These are phyloP conservation scores for Antechinus stuartii DNA, from an alignment of 2,113 vertebrate genomes.

Conservation along the genomic window DNA sequence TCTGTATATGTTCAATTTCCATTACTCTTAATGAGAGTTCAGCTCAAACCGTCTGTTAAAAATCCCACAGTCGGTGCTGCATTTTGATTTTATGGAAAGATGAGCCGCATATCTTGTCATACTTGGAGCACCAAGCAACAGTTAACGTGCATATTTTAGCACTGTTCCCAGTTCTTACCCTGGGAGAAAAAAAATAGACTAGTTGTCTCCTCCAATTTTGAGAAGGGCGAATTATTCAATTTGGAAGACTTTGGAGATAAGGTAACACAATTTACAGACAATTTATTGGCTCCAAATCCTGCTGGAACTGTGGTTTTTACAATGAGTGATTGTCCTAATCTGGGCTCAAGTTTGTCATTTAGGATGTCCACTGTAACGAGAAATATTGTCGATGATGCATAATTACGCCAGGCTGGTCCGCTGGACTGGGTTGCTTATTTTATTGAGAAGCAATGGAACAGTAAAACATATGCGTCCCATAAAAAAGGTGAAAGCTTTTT, in stretches of 20 bases:
- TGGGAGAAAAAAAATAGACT: conserved; percentile 53
- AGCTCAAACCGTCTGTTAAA: conserved; percentile 57
- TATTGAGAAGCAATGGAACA: background rate
- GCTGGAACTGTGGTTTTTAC: conserved; percentile 67
- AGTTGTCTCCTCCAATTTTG: conserved; percentile 71
- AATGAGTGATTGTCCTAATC: conserved; percentile 68
- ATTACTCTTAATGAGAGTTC: conserved; percentile 74
- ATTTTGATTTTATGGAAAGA: conserved; percentile 70
- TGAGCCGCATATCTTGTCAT: conserved; percentile 47
- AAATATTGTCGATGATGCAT: conserved; percentile 54
- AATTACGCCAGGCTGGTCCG: conserved; percentile 56
- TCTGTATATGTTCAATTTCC: conserved; percentile 71
- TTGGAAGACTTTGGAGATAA: conserved; percentile 71
- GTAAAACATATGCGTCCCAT: conserved; percentile 30
- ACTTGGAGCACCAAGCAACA: conserved; percentile 49
- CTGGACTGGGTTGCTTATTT: conserved; percentile 24
- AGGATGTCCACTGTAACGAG: conserved; percentile 68
- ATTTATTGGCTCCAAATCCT: conserved; percentile 62
- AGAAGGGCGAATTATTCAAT: conserved; percentile 75
- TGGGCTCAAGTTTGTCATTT: conserved; percentile 62
- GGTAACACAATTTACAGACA: conserved; percentile 68
- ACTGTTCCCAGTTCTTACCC: conserved; percentile 45
- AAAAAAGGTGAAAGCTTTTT: conserved; percentile 13
- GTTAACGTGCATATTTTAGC: conserved; percentile 63
- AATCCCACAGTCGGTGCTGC: conserved; percentile 59